Evolutionary conservation across 2,888 invertebrate species (phyloP), one percentile per base, ranked within the genome.

Genomic region (Ischnus inquisitorius): DNA sequence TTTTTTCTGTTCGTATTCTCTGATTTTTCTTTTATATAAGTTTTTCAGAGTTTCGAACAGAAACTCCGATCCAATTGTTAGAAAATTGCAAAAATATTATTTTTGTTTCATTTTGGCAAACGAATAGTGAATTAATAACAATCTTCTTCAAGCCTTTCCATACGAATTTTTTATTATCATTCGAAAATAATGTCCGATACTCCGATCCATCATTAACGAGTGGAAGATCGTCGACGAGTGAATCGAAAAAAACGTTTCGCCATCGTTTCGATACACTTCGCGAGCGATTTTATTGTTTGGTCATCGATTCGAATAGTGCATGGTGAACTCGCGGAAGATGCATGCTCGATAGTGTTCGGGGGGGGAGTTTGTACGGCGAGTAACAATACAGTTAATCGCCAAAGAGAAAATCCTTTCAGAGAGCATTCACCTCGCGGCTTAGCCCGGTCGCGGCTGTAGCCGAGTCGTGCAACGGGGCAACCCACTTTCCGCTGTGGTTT

Each of bases 361-460:
- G 67, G 81, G 12, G 19, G 51, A 68, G 28, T 22, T 19, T 43
- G n/a, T 54, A 34, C 25, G 1, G 69, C 62, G 60, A 41, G 25
- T 87, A 89, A 91, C 90, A 90, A 90, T 91, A 91, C 90, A 90
- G 91, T 90, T 91, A 90, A 89, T 87, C 87, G 84, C 87, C 85
- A 86, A 91, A 90, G 92, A 92, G 92, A 92, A 92, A 92, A 92
- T 92, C 90, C 88, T 91, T 91, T 90, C 86, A 90, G 90, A 90
- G 92, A 91, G 90, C 92, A 82, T 92, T 92, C 90, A 92, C 92
- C 91, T 90, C 86, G 60, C 82, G 41, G 71, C 60, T 67, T 41
- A 67, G 68, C 67, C 54, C 76, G 68, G 75, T 76, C 76, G 76
- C 64, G 16, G 76, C 67, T 74, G 69, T 72, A 83, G 81, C 82